Percentiles rank a stretch among this genome's conserved stretches.
phyloP scores from a whole-genome alignment of 2,113 vertebrate species.

The Myxocyprinus asiaticus region DNA sequence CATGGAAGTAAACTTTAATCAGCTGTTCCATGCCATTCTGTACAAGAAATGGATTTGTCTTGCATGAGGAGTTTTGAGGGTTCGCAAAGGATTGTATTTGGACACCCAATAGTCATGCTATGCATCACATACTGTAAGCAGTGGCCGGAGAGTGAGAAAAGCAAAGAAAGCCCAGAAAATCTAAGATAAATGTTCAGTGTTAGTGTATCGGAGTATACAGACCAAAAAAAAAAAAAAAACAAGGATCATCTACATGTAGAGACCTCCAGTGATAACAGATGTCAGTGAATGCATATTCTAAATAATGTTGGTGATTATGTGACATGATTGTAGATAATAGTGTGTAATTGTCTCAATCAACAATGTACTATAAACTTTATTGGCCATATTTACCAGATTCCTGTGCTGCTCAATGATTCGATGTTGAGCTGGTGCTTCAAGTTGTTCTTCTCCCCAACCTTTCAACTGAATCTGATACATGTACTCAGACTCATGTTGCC shows the following conservation, averaged over 20 bases:
- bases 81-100: neutral
- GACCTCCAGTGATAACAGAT: conserved; percentile 50
- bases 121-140: neutral
- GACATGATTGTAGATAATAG: conserved; percentile 61
- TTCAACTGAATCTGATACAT: neutral
- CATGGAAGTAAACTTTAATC: neutral
- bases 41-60: conserved; percentile 22
- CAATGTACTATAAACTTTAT: conserved; percentile 57
- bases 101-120: conserved; percentile 18
- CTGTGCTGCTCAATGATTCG: conserved; percentile 56
- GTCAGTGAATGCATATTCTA: conserved; percentile 49
- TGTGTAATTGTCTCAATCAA: conserved; percentile 58
- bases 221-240: neutral
- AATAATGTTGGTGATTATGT: conserved; percentile 55
- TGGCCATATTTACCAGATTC: conserved; percentile 59
- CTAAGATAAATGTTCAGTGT: conserved; percentile 20
- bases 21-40: neutral
- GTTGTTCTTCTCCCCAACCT: conserved; percentile 36
- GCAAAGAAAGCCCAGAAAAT: neutral
- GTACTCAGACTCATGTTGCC: conserved; percentile 9
- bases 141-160: conserved; percentile 14
- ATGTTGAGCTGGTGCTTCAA: conserved; percentile 47
- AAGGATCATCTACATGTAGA: conserved; percentile 31
- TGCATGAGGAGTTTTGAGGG: conserved; percentile 22
- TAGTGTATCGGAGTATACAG: conserved; percentile 13